Evolutionary conservation across 2,888 invertebrate species (phyloP), one percentile per base, ranked within the genome.

Genomic region (Cephus pulcher): DNA sequence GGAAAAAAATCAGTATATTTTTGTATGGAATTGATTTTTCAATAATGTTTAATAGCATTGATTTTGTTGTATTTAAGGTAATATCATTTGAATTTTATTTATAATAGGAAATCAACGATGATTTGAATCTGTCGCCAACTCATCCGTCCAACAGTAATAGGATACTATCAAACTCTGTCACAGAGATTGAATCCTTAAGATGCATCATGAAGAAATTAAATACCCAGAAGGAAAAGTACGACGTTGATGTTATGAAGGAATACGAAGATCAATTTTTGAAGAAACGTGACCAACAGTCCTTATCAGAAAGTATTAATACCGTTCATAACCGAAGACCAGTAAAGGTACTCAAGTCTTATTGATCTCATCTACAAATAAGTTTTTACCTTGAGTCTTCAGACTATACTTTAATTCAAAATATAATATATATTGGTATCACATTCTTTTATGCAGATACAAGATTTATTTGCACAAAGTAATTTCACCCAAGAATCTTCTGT

Each of bases 401-500:
- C 40, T 23, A 15, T 40, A 2, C 23, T 23, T 56, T 6, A 56
- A 23, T 56, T 23, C 1, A 56, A 23, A 56, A 9, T 6, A 56
- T 56, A 9, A 56, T 56, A 56, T 23, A 23, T 56, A 23, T 23
- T 56, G 56, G 9, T 23, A 56, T 56, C 9, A 56, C 56, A 23
- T 56, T 56, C 6, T 35, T 68, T 23, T 69, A 80, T 81, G 32
- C 35, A 87, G 87, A 79, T 88, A n/a, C 74, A 79, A 35, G 79
- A 86, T 68, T 80, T 85, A 1, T 34, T 84, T n/a, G 75, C 81
- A 0, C n/a, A 79, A 32, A 78, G 83, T 73, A 73, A 78, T 12
- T 82, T 88, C 35, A 12, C 80, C 9, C 56, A 80, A 12, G 40
- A 78, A 30, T 33, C 76, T 4, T 30, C 40, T 12, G 76, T 76